These are phyloP conservation scores for Dendronephthya gigantea DNA, from an alignment of 64 coral and sea anemone species.

Conservation along the genomic window DNA sequence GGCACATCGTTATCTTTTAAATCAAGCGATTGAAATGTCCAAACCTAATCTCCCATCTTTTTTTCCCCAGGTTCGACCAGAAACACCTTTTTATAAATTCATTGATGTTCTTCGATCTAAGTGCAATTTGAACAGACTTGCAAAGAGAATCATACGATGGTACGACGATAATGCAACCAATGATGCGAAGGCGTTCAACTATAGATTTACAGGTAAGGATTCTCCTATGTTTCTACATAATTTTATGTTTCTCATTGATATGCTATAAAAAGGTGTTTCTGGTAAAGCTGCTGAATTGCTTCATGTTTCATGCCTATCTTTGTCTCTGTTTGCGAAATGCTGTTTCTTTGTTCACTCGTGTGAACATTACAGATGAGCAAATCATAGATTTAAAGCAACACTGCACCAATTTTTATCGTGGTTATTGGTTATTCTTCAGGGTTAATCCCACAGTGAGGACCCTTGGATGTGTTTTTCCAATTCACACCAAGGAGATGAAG, in stretches of 20 bases:
- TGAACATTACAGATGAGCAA: neutral
- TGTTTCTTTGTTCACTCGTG: neutral
- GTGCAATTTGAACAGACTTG: conserved; percentile 21
- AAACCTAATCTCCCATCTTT: neutral
- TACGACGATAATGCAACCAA: conserved; percentile 26
- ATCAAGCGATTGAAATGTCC: conserved; percentile 51
- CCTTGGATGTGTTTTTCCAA: conserved; percentile 15
- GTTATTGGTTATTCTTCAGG: neutral
- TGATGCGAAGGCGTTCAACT: conserved; percentile 26
- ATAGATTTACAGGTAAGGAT: conserved; percentile 50
- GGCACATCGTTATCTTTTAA: conserved; percentile 25
- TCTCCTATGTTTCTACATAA: no score
- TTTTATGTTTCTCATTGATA: no score
- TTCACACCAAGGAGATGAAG: conserved; percentile 8
- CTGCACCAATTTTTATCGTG: conserved; percentile 20
- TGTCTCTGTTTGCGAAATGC: conserved; percentile 3
- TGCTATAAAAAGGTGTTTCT: conserved; percentile 14
- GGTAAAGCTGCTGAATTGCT: neutral
- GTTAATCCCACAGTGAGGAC: neutral
- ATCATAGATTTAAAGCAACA: neutral
- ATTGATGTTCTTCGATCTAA: conserved; percentile 26
- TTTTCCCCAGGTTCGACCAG: conserved; percentile 35
- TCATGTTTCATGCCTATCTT: conserved; percentile 1
- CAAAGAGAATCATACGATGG: conserved; percentile 56
- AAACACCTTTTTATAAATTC: conserved; percentile 34